Evolutionary conservation across 2,888 invertebrate species (phyloP), one percentile per base, ranked within the genome.

Genomic region (Cacoxenus indagator): DNA sequence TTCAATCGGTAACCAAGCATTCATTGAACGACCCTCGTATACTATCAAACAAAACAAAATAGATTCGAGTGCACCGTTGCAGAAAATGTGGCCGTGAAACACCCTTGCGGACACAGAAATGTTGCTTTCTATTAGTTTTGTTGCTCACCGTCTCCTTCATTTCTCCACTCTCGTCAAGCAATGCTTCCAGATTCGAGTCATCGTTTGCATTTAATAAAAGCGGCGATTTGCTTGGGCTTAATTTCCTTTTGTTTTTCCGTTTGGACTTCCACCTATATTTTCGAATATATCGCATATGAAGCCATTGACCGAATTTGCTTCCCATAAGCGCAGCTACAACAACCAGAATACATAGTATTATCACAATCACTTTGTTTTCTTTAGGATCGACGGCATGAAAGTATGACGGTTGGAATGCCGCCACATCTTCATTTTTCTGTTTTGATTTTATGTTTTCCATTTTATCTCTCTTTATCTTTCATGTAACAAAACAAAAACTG

Each of bases 111-210:
- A 11, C 9, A 14, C 46, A 17, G 1, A 22, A 26, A 6, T 45
- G 17, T 27, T 65, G 37, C 11, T 22, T 24, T 26, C 14, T n/a
- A 24, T 45, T 17, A n/a, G 6, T 14, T 19, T n/a, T 27, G 43
- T 43, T 48, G 78, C 87, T 87, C 79, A 87, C 87, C 87, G 87
- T 88, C 77, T 85, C 86, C 59, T 86, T 84, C 85, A 87, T 86
- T 80, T 88, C 87, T 3, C 85, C 81, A 73, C 86, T 84, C 72
- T 85, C 84, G 72, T 87, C 87, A 46, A 87, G 79, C 70, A 85
- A 75, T 17, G 84, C 81, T 76, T 87, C 87, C 64, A 88, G 76
- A 73, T 80, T 87, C 71, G 86, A 85, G 77, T 83, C 85, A 70
- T 87, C 85, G 72, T 84, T 85, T 26, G 80, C 76, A n/a, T n/a